phyloP scores from a whole-genome alignment of 2,113 vertebrate genomes.

The Albula glossodonta region DNA sequence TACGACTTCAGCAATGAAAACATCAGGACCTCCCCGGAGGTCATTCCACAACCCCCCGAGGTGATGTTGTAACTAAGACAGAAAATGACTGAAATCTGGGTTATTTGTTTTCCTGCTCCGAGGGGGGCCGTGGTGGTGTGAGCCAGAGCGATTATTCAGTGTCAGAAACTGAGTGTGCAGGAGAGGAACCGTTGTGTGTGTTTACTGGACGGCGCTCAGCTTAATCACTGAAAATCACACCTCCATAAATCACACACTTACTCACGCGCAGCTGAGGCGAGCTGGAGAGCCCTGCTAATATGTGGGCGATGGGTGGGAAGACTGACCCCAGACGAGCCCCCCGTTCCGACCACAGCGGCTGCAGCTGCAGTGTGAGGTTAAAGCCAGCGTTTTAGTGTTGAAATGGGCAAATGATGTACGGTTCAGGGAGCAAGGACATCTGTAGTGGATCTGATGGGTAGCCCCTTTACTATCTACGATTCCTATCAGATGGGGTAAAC shows the following conservation, averaged over 20 bases:
- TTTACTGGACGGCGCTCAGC: background rate
- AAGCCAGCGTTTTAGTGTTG: background rate
- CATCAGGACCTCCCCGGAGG: background rate
- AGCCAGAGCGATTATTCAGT: slow-evolving; percentile 1
- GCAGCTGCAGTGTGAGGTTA: background rate
- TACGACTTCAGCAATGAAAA: background rate
- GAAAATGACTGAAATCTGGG: background rate
- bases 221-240: background rate
- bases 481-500: background rate
- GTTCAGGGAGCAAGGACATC: background rate
- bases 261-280: background rate
- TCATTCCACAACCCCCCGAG: background rate
- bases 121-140: background rate
- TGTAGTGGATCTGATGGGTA: background rate
- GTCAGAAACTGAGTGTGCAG: background rate
- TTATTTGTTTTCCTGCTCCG: background rate
- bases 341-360: background rate
- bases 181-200: background rate
- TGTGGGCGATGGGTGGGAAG: background rate
- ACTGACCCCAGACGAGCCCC: background rate
- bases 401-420: background rate
- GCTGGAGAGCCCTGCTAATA: background rate
- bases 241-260: background rate
- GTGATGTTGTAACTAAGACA: background rate
- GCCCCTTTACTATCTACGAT: background rate